Evolutionary conservation across 2,888 invertebrate genomes (phyloP), one percentile per base, ranked within the genome.

Genomic region (Nemotelus nigrinus): DNA sequence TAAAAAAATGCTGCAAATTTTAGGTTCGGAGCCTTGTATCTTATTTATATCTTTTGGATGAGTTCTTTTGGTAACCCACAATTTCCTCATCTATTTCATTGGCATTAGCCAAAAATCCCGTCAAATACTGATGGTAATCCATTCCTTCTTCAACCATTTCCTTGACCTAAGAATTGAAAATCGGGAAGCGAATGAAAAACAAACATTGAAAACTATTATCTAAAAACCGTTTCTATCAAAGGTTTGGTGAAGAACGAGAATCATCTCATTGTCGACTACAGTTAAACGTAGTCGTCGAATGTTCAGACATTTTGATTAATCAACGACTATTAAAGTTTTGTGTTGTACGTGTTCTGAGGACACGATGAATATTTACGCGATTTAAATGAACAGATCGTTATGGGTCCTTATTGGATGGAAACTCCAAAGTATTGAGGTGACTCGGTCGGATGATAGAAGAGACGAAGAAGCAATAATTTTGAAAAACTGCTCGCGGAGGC

Each of bases 291-390:
- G 81, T 80, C 79, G 79, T 53, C 70, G 78, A 72, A 78, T 80
- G 80, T 80, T 81, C 81, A 82, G 82, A 83, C 82, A 81, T 79
- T 82, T 80, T 85, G 85, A 86, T 85, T 86, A 86, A 86, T 86
- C 86, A 86, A 84, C 84, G 85, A 82, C 85, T 86, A 85, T 86
- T 86, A 86, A 85, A 82, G 83, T 43, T 53, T 53, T 43, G 8
- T 45, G 44, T 10, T 53, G 8, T 53, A 44, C 6, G 44, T 7
- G 74, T 45, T 48, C 74, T 63, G 41, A 74, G 74, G 74, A 74
- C 48, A 39, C 70, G 55, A 5, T 70, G 83, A 81, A 85, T 85
- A 85, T 85, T 85, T 85, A 85, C 84, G 84, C 84, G 80, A 82
- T 82, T 82, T 84, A 85, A 85, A 85, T 84, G 84, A 84, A 68